Conservation (phyloP, 1,140 invertebrate species). For the Drosophila azteca region DNA sequence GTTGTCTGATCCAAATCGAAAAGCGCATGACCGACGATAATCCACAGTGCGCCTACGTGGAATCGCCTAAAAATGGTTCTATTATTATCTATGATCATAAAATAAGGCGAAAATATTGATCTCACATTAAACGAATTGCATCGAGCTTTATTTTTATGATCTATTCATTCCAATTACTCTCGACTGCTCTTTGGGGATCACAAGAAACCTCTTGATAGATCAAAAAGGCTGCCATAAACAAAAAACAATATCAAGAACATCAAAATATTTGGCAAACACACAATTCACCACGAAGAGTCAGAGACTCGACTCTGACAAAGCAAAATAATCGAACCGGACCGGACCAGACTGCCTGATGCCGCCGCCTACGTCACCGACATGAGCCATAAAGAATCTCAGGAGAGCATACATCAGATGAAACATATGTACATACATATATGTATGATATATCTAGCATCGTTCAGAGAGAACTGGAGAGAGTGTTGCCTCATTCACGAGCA, state of each 20-base stretch:
- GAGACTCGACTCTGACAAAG: slow-evolving; percentile 40
- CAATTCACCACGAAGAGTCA: not conserved
- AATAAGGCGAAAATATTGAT: slow-evolving; percentile 20
- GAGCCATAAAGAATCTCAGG: slow-evolving; percentile 42
- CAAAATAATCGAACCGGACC: slow-evolving; percentile 28
- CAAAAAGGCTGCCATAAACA: slow-evolving; percentile 53
- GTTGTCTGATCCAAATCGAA: slow-evolving; percentile 7
- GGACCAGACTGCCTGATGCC: slow-evolving; percentile 52
- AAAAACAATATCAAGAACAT: slow-evolving; percentile 47
- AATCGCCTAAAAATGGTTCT: slow-evolving; percentile 29
- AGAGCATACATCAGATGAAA: slow-evolving; percentile 16
- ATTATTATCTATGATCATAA: slow-evolving; percentile 31
- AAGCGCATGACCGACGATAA: slow-evolving; percentile 17
- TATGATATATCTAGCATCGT: no score
- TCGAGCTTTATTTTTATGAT: no score
- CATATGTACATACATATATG: no score
- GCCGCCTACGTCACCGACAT: slow-evolving; percentile 72
- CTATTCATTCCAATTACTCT: no score
- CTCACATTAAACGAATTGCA: no score
- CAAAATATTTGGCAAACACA: slow-evolving; percentile 60
- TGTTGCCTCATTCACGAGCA: slow-evolving; percentile 2
- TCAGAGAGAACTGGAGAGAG: slow-evolving; percentile 2
- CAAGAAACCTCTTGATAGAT: slow-evolving; percentile 32
- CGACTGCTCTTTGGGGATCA: not conserved
- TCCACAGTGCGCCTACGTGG: slow-evolving; percentile 11